Base-by-base conservation (phyloP, 2,888 invertebrate species). In the Ennomos erosarius region DNA sequence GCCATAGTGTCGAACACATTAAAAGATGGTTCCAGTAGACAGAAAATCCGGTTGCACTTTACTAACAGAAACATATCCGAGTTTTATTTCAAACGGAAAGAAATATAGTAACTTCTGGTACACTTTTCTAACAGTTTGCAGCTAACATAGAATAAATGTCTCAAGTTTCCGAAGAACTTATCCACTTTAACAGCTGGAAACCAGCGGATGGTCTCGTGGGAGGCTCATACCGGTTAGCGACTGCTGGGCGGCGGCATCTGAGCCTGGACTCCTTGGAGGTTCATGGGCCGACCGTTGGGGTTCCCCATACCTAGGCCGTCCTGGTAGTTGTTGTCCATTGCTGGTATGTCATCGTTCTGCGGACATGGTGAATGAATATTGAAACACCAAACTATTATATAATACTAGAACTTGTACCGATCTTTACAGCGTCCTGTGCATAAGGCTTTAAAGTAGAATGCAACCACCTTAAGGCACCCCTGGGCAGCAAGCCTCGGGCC, bases 331-430 rank as follows among this genome's bases (percentile, higher is more conserved):
- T 95, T 95, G 82, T 96, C 96, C 82, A 95, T 94, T 87, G 95
- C 93, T 59, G 95, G 95, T 78, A 95, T 94, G 82, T 96, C 96
- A 91, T 96, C 96, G 86, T 93, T 95, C 95, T 95, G 93, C 37
- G 47, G 44, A 60, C 10, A 3, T 12, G 37, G 40, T 13, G n/a
- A n/a, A 34, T n/a, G n/a, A 12, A 11, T 45, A 38, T 35, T n/a
- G 36, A 34, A 37, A 35, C n/a, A 26, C 1, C 26, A 26, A n/a
- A n/a, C n/a, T n/a, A n/a, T n/a, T n/a, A n/a, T n/a, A n/a, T n/a
- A n/a, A n/a, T n/a, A n/a, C n/a, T n/a, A n/a, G n/a, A n/a, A n/a
- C n/a, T n/a, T n/a, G n/a, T n/a, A n/a, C n/a, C n/a, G n/a, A n/a
- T n/a, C n/a, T n/a, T n/a, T n/a, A n/a, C n/a, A n/a, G n/a, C n/a